Percentiles rank a stretch among this genome's conserved stretches.
These are phyloP conservation scores for Mormyrops attenuatus DNA, from an alignment of 2,797 vertebrate species.

Conservation along the genomic window DNA sequence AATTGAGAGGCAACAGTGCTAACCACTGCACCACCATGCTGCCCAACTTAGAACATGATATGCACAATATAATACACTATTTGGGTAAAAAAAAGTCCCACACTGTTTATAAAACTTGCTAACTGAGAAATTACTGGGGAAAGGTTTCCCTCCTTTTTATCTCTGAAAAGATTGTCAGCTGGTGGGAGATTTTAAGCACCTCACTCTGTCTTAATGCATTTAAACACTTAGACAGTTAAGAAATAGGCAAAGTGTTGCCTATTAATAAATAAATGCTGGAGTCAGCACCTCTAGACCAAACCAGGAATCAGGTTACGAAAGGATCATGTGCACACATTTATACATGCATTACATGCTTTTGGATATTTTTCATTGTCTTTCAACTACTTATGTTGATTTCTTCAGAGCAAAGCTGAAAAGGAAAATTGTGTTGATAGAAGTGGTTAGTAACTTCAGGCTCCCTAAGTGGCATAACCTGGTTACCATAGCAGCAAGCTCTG, in stretches of 20 bases:
- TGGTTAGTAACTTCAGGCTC: constrained; percentile 50
- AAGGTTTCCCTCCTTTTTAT: too few species aligned
- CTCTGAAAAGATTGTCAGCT: background rate
- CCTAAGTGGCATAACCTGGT: constrained; percentile 60
- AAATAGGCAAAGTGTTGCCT: background rate
- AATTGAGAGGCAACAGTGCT: too few species aligned
- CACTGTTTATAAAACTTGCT: background rate
- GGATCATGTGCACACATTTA: background rate
- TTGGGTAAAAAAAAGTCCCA: background rate
- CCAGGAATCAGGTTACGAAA: background rate
- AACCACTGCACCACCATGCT: too few species aligned
- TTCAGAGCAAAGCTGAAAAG: constrained; percentile 52
- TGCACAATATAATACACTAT: background rate
- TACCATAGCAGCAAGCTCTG: constrained; percentile 60
- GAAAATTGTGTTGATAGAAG: constrained; percentile 60
- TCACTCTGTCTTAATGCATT: background rate
- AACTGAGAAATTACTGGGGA: too few species aligned
- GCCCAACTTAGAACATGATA: background rate
- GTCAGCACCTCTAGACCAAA: background rate
- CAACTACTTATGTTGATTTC: constrained; percentile 50
- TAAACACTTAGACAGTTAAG: background rate
- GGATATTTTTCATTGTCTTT: constrained; percentile 47
- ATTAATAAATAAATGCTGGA: background rate
- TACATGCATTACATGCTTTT: background rate
- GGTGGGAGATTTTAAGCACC: background rate